Percentiles rank a stretch among this genome's conserved stretches.
Evolutionary conservation across 2,797 vertebrate genomes (phyloP).

Genomic region (Apodemus agrarius): DNA sequence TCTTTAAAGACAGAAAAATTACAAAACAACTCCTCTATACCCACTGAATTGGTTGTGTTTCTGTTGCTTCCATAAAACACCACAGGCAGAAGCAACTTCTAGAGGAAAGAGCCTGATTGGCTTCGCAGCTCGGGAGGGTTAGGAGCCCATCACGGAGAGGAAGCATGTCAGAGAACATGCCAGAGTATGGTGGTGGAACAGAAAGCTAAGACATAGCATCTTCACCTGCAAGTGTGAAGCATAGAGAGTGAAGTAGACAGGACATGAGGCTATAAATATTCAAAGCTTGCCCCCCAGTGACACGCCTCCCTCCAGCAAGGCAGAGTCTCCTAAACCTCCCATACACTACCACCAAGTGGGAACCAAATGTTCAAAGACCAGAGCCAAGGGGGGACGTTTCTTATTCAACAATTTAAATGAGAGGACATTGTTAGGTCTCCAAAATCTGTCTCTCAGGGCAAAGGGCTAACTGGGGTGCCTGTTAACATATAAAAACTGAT

Average conservation of each 20-base stretch:
- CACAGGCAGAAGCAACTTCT: neutral
- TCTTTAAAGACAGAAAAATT: neutral
- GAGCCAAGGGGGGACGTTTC: neutral
- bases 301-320: neutral
- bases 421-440: neutral
- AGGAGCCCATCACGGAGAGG: neutral
- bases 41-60: neutral
- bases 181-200: neutral
- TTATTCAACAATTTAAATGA: neutral
- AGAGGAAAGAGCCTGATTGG: neutral
- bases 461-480: neutral
- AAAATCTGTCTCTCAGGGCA: neutral
- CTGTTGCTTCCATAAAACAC: neutral
- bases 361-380: neutral
- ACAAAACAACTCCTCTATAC: neutral
- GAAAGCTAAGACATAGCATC: neutral
- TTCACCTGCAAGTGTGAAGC: too few relatives aligned
- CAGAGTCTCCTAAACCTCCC: neutral
- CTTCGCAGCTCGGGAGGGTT: neutral
- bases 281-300: neutral
- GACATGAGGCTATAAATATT: neutral
- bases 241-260: neutral
- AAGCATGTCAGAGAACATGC: neutral
- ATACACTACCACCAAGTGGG: neutral
- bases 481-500: neutral